Conservation (phyloP, 2,113 vertebrate species). For the Tachuris rubrigastra region DNA sequence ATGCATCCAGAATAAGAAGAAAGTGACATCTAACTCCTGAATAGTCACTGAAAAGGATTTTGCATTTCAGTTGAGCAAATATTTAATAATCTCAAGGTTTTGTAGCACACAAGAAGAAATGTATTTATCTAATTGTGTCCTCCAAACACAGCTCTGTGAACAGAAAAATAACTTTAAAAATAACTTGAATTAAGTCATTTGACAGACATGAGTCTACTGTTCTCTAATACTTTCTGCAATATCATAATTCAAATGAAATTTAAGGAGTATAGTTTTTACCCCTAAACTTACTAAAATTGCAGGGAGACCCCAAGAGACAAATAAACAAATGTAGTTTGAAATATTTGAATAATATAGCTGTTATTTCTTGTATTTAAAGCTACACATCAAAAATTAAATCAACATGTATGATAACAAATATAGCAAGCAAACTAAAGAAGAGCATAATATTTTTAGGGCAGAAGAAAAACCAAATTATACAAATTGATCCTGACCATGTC, state of each 20-base stretch:
- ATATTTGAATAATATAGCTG: not conserved
- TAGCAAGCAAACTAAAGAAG: not conserved
- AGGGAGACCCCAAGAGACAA: not conserved
- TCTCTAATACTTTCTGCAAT: not conserved
- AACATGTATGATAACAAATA: not conserved
- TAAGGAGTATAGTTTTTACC: not conserved
- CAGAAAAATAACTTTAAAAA: not conserved
- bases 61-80: slow-evolving; percentile 24
- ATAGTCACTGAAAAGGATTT: not conserved
- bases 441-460: not conserved
- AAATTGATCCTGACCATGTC: not conserved
- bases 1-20: not conserved
- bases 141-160: not conserved
- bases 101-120: not conserved
- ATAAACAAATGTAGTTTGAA: not conserved
- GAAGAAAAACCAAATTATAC: not conserved
- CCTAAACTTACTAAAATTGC: not conserved
- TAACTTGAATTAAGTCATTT: not conserved
- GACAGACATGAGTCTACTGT: not conserved
- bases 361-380: not conserved
- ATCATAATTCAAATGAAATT: not conserved
- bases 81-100: slow-evolving; percentile 12
- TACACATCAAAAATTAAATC: not conserved
- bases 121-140: not conserved
- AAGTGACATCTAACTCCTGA: not conserved